Conservation (phyloP, 1,140 invertebrate genomes). For the Paraescarpia echinospica region DNA sequence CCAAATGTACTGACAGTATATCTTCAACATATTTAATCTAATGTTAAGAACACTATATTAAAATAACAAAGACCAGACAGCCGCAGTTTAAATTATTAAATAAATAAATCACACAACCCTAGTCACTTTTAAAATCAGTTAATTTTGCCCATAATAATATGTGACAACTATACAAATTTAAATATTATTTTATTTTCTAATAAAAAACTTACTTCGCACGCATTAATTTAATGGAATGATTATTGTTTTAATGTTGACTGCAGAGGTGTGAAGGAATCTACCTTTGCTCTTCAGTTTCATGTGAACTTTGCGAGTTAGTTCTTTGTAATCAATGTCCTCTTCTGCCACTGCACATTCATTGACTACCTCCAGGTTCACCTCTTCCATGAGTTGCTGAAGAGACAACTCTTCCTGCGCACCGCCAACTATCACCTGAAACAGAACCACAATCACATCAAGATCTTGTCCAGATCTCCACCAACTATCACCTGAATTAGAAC, state of each 20-base stretch:
- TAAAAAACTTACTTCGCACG: no score
- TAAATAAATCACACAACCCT: no score
- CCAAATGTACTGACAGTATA: no score
- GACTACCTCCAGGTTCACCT: constrained; percentile 42
- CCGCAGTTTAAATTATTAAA: no score
- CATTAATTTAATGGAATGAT: no score
- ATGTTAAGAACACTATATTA: no score
- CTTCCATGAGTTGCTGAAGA: constrained; percentile 43
- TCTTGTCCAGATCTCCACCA: constrained; percentile 46
- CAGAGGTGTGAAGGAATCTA: neutral
- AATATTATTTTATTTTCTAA: no score
- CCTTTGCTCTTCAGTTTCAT: constrained; percentile 34
- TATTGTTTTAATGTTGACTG: neutral
- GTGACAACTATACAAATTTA: no score
- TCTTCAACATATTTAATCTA: no score
- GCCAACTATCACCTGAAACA: constrained; percentile 40
- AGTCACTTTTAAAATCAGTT: no score
- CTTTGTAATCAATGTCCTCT: constrained; percentile 29
- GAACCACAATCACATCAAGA: neutral
- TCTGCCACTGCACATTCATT: constrained; percentile 27
- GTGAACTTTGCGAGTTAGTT: constrained; percentile 24
- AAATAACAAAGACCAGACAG: no score
- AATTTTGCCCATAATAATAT: no score
- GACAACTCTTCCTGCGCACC: constrained; percentile 50
- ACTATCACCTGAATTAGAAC: constrained; percentile 34